These are phyloP conservation scores for Leptobrachium leishanense DNA, from an alignment of 2,113 vertebrate genomes.

Conservation along the genomic window DNA sequence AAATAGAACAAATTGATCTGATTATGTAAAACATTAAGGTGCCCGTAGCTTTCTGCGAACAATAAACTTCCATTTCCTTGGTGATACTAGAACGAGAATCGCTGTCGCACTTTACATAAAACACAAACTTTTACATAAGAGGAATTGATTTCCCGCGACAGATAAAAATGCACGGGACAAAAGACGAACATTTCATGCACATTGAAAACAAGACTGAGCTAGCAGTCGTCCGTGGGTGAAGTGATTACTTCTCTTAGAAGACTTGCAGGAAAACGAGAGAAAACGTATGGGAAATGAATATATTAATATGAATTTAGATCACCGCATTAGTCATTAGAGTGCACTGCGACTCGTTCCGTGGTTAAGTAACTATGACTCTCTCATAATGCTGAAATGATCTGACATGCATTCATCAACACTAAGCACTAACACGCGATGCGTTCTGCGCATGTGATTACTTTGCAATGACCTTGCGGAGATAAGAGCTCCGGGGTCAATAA, in stretches of 20 bases:
- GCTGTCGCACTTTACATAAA: no score
- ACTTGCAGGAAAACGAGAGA: neutral
- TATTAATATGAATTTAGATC: neutral
- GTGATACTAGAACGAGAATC: no score
- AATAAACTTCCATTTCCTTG: no score
- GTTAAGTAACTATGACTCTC: neutral
- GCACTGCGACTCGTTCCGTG: neutral
- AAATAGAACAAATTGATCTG: no score
- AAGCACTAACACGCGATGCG: neutral
- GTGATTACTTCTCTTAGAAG: neutral
- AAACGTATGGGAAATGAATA: neutral
- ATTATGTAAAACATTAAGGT: no score
- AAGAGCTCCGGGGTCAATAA: neutral
- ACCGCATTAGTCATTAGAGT: neutral
- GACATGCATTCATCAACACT: neutral
- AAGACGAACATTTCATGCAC: neutral
- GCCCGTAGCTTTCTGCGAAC: no score
- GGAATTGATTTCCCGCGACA: no score
- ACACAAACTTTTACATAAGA: no score
- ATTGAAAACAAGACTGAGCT: neutral
- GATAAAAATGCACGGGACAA: no score
- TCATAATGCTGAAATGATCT: neutral
- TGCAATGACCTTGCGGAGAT: no score
- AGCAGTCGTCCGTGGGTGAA: neutral
- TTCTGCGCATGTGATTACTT: neutral